These are phyloP conservation scores for Fulica atra DNA, from an alignment of 2,113 vertebrate genomes.

Conservation along the genomic window DNA sequence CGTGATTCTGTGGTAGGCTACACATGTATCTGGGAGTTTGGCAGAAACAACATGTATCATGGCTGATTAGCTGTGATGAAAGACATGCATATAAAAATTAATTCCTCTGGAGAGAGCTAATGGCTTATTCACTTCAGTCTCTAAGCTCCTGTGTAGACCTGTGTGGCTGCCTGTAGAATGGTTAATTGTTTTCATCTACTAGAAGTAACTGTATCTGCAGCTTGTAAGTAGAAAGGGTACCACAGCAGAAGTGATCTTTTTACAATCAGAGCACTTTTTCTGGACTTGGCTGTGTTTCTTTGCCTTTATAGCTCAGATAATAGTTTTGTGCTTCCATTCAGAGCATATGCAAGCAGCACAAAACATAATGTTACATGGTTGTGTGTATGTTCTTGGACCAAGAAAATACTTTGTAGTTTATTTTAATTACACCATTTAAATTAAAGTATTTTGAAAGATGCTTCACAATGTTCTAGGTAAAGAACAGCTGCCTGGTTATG, in stretches of 20 bases:
- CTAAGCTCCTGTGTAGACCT: neutral
- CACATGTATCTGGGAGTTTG: neutral
- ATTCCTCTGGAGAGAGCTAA: neutral
- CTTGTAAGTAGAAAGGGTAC: neutral
- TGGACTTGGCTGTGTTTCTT: neutral
- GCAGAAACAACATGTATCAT: neutral
- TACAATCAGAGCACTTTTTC: neutral
- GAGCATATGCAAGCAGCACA: neutral
- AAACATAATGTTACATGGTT: neutral
- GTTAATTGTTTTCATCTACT: neutral
- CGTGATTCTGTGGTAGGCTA: neutral
- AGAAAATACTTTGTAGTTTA: neutral
- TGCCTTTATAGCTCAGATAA: neutral
- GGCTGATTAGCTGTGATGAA: neutral
- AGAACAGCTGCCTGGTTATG: neutral
- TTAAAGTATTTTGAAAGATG: neutral
- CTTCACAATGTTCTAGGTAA: neutral
- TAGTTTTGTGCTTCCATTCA: neutral
- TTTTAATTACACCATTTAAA: neutral
- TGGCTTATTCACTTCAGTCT: neutral
- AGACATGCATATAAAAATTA: neutral
- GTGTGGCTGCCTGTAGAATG: neutral
- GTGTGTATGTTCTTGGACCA: neutral
- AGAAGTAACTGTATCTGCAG: neutral
- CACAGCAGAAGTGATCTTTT: neutral